These are phyloP conservation scores for Capricornis sumatraensis DNA, from an alignment of 2,113 vertebrate genomes.

Conservation along the genomic window DNA sequence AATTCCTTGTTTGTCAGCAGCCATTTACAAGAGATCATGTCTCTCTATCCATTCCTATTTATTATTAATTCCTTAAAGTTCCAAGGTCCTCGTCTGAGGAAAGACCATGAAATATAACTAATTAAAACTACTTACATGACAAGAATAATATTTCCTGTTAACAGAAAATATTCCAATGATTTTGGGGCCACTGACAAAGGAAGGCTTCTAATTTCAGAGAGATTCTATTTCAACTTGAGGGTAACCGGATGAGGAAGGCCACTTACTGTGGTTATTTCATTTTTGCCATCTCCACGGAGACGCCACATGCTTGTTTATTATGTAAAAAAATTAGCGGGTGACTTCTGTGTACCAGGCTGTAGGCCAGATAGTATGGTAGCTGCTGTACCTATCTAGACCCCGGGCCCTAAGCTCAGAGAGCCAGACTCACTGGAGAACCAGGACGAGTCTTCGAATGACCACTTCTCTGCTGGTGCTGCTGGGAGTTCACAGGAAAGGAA, in stretches of 20 bases:
- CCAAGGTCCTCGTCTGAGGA: neutral
- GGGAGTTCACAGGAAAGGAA: neutral
- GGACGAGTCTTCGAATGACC: neutral
- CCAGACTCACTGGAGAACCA: neutral
- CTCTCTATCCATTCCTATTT: neutral
- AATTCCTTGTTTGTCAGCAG: neutral
- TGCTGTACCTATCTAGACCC: neutral
- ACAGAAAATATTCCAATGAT: neutral
- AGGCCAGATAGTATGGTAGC: neutral
- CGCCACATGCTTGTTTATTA: neutral
- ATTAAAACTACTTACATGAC: neutral
- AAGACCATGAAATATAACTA: neutral
- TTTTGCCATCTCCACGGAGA: neutral
- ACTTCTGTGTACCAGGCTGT: neutral
- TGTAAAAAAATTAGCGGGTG: neutral
- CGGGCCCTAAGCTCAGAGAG: neutral
- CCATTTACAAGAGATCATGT: neutral
- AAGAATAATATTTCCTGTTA: neutral
- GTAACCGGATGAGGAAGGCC: neutral
- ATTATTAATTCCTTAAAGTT: neutral
- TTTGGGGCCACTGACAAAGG: neutral
- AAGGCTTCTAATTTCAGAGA: neutral
- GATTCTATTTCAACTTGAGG: neutral
- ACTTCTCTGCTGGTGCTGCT: neutral
- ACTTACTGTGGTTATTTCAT: neutral